A percentile compares a stretch with the other conserved stretches of the same genome.
Evolutionary conservation across 2,888 invertebrate species (phyloP).

Genomic region (Callimorpha dominula): DNA sequence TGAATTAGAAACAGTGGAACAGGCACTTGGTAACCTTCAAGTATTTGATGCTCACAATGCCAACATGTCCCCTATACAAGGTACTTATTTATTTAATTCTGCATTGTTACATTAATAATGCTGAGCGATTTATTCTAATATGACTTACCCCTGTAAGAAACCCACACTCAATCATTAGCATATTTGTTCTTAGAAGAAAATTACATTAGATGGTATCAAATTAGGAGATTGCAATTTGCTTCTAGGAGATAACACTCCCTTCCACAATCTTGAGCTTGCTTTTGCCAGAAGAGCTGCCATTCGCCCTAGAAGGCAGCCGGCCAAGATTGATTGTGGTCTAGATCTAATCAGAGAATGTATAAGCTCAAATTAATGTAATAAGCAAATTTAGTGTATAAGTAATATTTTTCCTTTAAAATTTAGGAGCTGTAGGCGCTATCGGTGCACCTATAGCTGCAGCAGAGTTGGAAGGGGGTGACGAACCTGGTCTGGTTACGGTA

Average conservation of each 20-base stretch:
- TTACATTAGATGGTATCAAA: no score
- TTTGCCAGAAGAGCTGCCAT: no score
- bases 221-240: no score
- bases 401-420: conserved; percentile 6
- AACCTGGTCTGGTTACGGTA: conserved; percentile 91
- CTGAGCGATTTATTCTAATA: not conserved
- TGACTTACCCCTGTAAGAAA: not conserved
- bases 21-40: conserved; percentile 85
- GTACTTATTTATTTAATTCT: conserved; percentile 49
- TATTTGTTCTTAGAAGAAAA: not conserved
- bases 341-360: no score
- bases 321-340: no score
- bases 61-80: conserved; percentile 82
- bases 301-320: no score
- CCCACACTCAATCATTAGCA: not conserved
- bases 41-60: conserved; percentile 87
- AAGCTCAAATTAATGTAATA: not conserved
- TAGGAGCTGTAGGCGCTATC: conserved; percentile 75
- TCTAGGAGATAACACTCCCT: no score
- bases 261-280: no score
- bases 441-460: conserved; percentile 88
- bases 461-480: conserved; percentile 94
- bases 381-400: not conserved
- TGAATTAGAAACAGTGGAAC: conserved; percentile 86
- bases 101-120: not conserved